Percentiles rank a stretch among this genome's conserved stretches.
These are phyloP conservation scores for Mixornis gularis DNA, from an alignment of 2,113 vertebrate genomes.

Conservation along the genomic window DNA sequence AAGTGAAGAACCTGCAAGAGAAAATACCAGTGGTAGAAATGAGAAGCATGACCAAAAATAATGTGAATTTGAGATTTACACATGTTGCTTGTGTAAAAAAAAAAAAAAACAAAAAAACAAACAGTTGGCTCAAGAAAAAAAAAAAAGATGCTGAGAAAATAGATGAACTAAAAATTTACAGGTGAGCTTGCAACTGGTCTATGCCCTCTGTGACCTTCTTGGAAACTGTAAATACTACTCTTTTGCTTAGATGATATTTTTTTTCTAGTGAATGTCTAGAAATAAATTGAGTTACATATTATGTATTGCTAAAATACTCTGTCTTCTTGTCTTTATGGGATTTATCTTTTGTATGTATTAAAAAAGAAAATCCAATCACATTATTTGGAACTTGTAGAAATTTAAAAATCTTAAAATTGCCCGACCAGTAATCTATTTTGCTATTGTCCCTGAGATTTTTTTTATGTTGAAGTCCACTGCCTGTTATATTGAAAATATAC, in stretches of 20 bases:
- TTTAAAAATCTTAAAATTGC: not conserved
- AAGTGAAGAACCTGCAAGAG: constrained; percentile 47
- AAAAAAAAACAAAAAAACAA: no score
- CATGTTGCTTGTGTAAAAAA: not conserved
- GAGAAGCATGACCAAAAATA: not conserved
- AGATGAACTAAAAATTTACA: not conserved
- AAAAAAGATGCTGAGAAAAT: not conserved
- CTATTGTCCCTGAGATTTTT: not conserved
- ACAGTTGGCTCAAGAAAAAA: not conserved
- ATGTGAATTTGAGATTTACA: not conserved
- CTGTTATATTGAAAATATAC: not conserved
- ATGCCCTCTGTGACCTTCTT: not conserved
- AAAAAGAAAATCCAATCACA: not conserved
- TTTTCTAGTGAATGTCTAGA: not conserved
- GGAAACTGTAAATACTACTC: not conserved
- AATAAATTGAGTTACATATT: not conserved
- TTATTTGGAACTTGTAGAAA: not conserved
- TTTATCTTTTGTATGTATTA: not conserved
- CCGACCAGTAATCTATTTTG: not conserved
- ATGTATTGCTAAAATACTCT: not conserved
- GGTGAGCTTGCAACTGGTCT: not conserved
- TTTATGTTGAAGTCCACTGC: not conserved
- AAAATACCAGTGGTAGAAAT: not conserved
- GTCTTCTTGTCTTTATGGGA: not conserved
- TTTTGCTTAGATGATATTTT: not conserved